phyloP scores from a whole-genome alignment of 1,140 invertebrate genomes.

The Periplaneta americana region DNA sequence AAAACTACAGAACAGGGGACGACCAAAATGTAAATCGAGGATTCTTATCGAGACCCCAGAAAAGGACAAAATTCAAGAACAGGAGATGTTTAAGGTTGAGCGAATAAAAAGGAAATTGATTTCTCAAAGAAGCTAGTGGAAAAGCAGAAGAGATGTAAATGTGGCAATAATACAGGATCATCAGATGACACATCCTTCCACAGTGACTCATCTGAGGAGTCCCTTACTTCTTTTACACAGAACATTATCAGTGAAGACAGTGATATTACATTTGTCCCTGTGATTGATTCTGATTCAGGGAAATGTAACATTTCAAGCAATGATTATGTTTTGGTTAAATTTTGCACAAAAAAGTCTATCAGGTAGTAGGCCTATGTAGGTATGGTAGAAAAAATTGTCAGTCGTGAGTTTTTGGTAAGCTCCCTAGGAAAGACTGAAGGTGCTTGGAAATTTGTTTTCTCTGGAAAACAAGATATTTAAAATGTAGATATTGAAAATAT shows the following conservation, averaged over 20 bases:
- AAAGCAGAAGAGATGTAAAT: neutral
- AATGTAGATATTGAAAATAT: too few relatives aligned
- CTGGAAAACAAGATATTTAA: too few relatives aligned
- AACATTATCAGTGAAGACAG: neutral
- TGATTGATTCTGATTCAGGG: neutral
- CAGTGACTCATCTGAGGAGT: neutral
- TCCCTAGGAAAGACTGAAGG: too few relatives aligned
- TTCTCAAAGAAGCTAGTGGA: neutral
- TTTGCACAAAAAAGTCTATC: neutral
- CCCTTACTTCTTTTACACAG: neutral
- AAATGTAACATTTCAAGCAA: neutral
- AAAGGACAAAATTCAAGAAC: neutral
- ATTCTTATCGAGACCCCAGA: slow-evolving; percentile 5
- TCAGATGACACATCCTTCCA: neutral
- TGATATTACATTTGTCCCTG: neutral
- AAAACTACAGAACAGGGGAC: neutral
- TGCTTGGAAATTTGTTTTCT: too few relatives aligned
- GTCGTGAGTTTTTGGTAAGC: too few relatives aligned
- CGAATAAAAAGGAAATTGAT: neutral
- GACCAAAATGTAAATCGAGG: neutral
- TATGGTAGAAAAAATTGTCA: too few relatives aligned
- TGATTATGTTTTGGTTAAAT: neutral
- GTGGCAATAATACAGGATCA: neutral
- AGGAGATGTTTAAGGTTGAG: neutral
- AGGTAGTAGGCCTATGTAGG: neutral